phyloP scores from a whole-genome alignment of 2,113 vertebrate genomes.

The Brachypteracias leptosomus region DNA sequence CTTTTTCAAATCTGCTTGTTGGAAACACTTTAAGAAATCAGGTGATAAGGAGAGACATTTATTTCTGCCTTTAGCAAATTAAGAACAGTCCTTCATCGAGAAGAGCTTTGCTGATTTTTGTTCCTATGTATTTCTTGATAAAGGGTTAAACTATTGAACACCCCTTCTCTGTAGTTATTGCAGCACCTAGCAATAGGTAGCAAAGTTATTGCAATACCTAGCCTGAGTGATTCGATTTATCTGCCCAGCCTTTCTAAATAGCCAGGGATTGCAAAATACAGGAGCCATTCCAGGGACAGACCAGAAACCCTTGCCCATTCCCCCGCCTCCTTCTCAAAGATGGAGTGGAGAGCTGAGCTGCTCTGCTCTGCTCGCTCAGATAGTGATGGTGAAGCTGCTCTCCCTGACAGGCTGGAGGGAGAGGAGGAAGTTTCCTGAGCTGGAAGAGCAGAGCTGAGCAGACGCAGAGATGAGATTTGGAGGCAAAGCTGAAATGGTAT shows the following conservation, averaged over 20 bases:
- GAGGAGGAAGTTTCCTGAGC: neutral
- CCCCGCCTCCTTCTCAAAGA: rapidly evolving
- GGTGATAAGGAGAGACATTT: neutral
- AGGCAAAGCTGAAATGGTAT: neutral
- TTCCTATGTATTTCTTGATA: neutral
- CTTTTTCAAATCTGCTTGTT: neutral
- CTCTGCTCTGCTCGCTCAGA: neutral
- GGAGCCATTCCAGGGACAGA: neutral
- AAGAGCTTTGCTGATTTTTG: neutral
- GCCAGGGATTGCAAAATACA: neutral
- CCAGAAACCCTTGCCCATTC: neutral
- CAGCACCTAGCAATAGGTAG: neutral
- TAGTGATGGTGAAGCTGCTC: neutral
- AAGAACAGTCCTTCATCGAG: neutral
- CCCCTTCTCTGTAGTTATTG: neutral
- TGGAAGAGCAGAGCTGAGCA: neutral
- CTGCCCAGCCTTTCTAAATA: neutral
- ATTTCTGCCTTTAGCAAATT: neutral
- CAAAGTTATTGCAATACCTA: neutral
- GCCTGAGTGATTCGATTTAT: neutral
- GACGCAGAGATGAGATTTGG: neutral
- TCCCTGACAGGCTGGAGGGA: neutral
- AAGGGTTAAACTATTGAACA: neutral
- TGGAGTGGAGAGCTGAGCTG: rapidly evolving
- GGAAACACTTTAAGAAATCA: neutral